phyloP scores from a whole-genome alignment of 2,113 vertebrate species.

The Alligator mississippiensis region DNA sequence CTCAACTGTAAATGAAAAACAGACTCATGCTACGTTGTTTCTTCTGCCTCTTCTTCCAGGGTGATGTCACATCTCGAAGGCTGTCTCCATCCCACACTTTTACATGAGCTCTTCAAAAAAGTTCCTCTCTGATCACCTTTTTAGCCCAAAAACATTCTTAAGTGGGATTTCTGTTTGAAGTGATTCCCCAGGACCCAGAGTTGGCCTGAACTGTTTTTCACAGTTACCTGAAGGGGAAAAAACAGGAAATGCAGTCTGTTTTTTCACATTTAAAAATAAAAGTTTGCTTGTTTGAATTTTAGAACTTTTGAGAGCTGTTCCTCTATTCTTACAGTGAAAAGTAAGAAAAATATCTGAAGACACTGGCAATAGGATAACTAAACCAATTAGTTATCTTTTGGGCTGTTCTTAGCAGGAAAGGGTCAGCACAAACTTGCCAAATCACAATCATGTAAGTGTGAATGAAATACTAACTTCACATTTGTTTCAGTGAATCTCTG shows the following conservation, averaged over 20 bases:
- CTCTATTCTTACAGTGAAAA: not conserved
- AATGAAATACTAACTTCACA: too few relatives aligned
- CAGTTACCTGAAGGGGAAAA: conserved; percentile 5
- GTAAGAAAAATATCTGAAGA: not conserved
- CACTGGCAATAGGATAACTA: not conserved
- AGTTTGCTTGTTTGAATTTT: not conserved
- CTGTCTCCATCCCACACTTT: conserved; percentile 3
- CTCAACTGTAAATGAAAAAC: conserved; percentile 71
- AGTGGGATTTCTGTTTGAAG: not conserved
- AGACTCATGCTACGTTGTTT: conserved; percentile 31
- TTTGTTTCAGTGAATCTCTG: too few relatives aligned
- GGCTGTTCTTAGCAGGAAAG: not conserved
- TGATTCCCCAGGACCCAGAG: conserved; percentile 1
- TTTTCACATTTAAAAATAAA: not conserved
- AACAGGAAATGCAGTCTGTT: conserved; percentile 58
- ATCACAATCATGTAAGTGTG: not conserved
- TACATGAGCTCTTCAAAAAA: not conserved
- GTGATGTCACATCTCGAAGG: conserved; percentile 60
- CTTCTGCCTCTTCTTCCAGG: conserved; percentile 40
- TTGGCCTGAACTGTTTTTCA: not conserved
- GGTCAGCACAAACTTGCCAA: not conserved
- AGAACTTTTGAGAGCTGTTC: not conserved
- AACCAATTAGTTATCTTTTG: not conserved
- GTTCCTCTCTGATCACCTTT: conserved; percentile 29
- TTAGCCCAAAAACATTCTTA: not conserved